phyloP scores from a whole-genome alignment of 2,888 invertebrate genomes.

The Amphiduros pacificus region DNA sequence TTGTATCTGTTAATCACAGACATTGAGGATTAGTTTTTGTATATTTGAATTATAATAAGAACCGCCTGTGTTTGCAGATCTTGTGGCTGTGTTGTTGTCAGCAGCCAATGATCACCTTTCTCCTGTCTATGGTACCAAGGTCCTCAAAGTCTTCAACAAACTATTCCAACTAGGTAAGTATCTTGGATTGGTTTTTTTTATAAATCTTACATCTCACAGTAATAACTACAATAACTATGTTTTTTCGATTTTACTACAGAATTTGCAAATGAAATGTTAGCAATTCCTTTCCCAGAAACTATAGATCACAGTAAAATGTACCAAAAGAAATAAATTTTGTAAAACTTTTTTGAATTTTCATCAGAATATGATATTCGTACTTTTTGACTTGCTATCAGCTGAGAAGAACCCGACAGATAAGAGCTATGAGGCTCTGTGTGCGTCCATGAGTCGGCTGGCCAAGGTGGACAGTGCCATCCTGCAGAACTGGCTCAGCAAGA shows the following conservation, averaged over 20 bases:
- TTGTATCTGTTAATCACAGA: too few species aligned
- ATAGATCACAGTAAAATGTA: too few species aligned
- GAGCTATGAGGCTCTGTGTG: conserved; percentile 70
- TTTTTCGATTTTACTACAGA: too few species aligned
- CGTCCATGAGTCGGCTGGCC: conserved; percentile 70
- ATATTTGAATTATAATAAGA: too few species aligned
- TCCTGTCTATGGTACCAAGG: conserved; percentile 43
- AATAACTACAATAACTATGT: too few species aligned
- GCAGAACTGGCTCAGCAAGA: conserved; percentile 62
- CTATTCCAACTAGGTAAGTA: conserved; percentile 63
- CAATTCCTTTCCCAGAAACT: too few species aligned
- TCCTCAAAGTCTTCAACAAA: conserved; percentile 77
- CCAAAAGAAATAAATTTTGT: too few species aligned
- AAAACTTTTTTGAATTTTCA: too few species aligned
- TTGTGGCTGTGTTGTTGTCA: conserved; percentile 79
- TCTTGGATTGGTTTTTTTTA: neutral
- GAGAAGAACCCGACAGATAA: conserved; percentile 69
- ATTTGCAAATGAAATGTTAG: too few species aligned
- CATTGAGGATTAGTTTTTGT: too few species aligned
- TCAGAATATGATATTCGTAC: neutral
- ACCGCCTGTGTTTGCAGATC: conserved; percentile 65
- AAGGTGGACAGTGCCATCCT: conserved; percentile 69
- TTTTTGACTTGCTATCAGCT: conserved; percentile 51
- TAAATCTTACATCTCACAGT: too few species aligned
- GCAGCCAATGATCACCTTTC: conserved; percentile 67